Evolutionary conservation across 2,113 vertebrate genomes (phyloP).

Genomic region (Rhinichthys klamathensis): DNA sequence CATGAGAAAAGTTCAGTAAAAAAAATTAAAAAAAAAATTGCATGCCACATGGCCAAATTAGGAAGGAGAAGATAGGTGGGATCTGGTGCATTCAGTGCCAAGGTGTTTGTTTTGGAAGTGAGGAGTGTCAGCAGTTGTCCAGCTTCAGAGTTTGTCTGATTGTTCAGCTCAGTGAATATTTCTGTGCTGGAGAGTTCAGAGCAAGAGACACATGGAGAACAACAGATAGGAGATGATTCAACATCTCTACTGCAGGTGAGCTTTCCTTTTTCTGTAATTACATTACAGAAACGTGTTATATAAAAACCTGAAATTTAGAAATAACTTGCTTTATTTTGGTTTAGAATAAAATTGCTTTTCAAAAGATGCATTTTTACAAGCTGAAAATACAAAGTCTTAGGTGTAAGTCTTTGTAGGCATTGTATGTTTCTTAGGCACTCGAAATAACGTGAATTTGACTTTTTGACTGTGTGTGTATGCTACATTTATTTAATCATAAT

Average conservation of each 20-base stretch:
- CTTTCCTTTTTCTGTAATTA: not conserved
- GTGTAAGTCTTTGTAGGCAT: not conserved
- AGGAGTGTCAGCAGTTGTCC: slow-evolving; percentile 13
- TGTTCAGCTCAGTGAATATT: not conserved
- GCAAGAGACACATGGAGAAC: not conserved
- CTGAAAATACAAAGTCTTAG: not conserved
- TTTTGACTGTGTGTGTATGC: not conserved
- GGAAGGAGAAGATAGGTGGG: not conserved
- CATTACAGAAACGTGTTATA: not conserved
- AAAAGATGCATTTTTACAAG: not conserved
- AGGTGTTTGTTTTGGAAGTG: not conserved
- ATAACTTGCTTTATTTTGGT: not conserved
- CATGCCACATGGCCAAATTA: no score
- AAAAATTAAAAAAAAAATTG: not conserved
- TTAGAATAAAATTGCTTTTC: not conserved
- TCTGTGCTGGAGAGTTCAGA: not conserved
- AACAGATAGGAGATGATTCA: not conserved
- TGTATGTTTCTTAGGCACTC: not conserved
- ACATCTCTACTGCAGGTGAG: not conserved
- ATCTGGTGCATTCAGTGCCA: not conserved
- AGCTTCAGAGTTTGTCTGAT: not conserved
- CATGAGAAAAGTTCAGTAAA: not conserved
- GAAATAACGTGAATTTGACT: not conserved
- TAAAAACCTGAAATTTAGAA: not conserved
- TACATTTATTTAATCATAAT: not conserved